Conservation (phyloP, 2,888 invertebrate species). For the Odontothrips loti region DNA sequence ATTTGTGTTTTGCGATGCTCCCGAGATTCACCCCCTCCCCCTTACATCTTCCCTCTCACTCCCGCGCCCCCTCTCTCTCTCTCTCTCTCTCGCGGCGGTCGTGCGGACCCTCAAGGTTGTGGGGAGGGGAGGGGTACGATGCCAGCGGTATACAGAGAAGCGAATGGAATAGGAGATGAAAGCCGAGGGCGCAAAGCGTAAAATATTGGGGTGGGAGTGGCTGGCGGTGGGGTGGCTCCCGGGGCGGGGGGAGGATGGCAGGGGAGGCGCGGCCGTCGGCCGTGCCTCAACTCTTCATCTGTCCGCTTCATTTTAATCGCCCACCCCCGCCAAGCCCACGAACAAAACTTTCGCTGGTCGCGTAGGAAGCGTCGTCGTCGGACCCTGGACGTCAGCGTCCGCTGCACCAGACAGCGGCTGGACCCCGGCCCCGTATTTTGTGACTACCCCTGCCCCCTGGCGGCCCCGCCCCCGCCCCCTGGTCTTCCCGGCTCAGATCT, state of each 20-base stretch:
- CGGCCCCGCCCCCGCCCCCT: slow-evolving; percentile 10
- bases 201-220: slow-evolving; percentile 21
- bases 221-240: background rate
- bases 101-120: background rate
- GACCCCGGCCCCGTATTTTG: background rate
- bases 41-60: no score
- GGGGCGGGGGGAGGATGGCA: background rate
- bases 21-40: background rate
- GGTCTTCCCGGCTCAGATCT: background rate
- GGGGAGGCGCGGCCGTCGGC: background rate
- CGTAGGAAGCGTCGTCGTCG: no score
- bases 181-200: slow-evolving; percentile 12
- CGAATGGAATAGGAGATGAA: background rate
- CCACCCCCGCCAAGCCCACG: no score
- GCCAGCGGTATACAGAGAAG: background rate
- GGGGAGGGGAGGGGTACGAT: background rate
- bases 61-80: no score
- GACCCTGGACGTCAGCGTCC: background rate
- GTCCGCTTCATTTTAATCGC: background rate
- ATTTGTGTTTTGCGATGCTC: slow-evolving; percentile 26
- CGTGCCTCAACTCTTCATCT: background rate
- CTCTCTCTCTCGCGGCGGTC: background rate
- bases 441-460: background rate
- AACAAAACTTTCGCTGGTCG: no score
- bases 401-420: background rate